Percentiles rank a stretch among this genome's conserved stretches.
phyloP scores from a whole-genome alignment of 2,888 invertebrate genomes.

The Lasioglossum pauxillum region DNA sequence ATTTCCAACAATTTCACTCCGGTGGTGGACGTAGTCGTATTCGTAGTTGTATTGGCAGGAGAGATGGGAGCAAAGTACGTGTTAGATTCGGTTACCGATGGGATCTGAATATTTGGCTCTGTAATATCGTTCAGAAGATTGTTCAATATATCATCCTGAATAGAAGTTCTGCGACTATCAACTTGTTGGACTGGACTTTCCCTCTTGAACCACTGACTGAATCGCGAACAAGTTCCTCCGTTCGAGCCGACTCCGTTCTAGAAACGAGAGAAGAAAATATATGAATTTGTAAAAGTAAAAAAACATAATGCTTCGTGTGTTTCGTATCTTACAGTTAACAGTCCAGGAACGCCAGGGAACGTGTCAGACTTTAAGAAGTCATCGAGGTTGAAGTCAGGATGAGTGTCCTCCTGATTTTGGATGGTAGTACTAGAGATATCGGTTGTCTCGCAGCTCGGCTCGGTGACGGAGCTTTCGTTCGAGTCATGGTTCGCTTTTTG shows the following conservation, averaged over 20 bases:
- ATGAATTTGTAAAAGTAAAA: neutral
- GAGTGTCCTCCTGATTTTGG: constrained; percentile 72
- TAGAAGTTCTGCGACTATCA: constrained; percentile 86
- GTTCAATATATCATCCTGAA: constrained; percentile 88
- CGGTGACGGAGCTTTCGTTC: constrained; percentile 65
- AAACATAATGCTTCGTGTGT: neutral
- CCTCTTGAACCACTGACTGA: constrained; percentile 92
- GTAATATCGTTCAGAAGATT: constrained; percentile 88
- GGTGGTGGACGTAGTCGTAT: constrained; percentile 76
- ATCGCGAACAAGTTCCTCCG: constrained; percentile 87
- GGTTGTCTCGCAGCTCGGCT: constrained; percentile 68
- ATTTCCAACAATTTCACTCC: constrained; percentile 88
- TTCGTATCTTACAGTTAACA: constrained; percentile 88
- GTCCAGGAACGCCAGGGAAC: constrained; percentile 90
- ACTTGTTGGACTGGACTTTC: constrained; percentile 86
- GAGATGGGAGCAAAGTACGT: constrained; percentile 90
- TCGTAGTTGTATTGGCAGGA: constrained; percentile 86
- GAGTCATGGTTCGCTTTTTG: constrained; percentile 73
- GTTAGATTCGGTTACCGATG: constrained; percentile 85
- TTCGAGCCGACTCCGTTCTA: constrained; percentile 88
- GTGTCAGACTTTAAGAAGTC: constrained; percentile 93
- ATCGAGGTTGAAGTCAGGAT: constrained; percentile 91
- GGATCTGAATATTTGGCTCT: constrained; percentile 84
- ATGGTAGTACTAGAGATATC: constrained; percentile 67
- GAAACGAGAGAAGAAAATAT: constrained; percentile 48